Base-by-base conservation (phyloP, 1,140 invertebrate species). In the Aethina tumida region DNA sequence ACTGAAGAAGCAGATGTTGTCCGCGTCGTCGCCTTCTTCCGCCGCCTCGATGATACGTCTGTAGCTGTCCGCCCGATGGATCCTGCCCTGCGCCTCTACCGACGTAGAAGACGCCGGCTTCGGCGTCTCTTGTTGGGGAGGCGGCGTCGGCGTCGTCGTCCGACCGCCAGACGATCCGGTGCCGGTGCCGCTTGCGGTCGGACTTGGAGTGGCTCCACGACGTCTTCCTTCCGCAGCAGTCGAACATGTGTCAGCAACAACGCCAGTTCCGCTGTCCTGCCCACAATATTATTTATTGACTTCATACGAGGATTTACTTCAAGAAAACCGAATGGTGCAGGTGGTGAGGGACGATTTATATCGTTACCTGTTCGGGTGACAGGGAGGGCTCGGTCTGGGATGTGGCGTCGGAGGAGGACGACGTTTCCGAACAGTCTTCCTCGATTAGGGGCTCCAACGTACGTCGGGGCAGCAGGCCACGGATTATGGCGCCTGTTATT, bases 401-500 rank as follows among this genome's bases (percentile, higher is more conserved):
- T 56, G 46, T 61, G 56, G 38, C 59, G 9, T 56, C 47, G 12
- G 59, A 55, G 1, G 60, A 55, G 7, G 58, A 55, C 32, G 42
- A 59, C 7, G 52, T 70, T 37, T 73, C 71, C 2, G 70, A 73
- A 39, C 60, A 68, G 19, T 79, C 76, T 63, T 79, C 76, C 65
- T 79, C 76, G 43, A 78, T 67, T 24, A 79, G 62, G 24, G 76
- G 76, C 55, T 79, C 76, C 56, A 79, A 60, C 48, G 75, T 70
- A 64, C 75, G 61, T 66, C 76, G 68, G 46, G 76, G 76, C 39
- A 79, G 56, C 12, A 79, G 50, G 19, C 75, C 75, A 29, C 76
- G 61, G 15, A 79, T 65, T 3, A 71, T 73, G 8, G 75, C 73
- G 41, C 75, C 74, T 13, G 74, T 74, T 38, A 79, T 74, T 0